Conservation (phyloP, 2,113 vertebrate species). For the Ornithorhynchus anatinus region DNA sequence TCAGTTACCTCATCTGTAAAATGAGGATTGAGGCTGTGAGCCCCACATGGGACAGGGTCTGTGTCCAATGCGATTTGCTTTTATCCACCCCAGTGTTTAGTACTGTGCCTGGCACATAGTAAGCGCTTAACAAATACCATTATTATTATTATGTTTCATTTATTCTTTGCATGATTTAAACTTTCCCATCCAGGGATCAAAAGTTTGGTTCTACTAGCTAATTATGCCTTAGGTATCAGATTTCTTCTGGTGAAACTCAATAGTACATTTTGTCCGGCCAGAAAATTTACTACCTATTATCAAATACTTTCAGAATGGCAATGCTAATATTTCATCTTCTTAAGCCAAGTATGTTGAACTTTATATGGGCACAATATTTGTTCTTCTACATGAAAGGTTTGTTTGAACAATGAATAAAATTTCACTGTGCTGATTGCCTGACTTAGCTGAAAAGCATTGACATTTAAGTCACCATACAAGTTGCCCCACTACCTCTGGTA, state of each 20-base stretch:
- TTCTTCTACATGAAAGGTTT: neutral
- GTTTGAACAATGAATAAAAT: neutral
- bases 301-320: neutral
- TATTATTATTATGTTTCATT: no score
- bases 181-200: neutral
- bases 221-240: neutral
- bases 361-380: neutral
- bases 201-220: neutral
- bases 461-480: no score
- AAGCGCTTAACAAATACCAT: no score
- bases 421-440: neutral
- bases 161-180: neutral
- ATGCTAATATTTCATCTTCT: neutral
- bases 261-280: neutral
- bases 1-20: no score
- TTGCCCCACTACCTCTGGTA: no score
- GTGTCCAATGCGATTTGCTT: no score
- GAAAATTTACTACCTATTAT: neutral
- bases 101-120: no score
- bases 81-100: no score
- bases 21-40: no score
- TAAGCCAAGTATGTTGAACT: neutral
- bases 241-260: neutral
- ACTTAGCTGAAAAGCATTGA: neutral
- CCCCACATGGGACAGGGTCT: no score